phyloP scores from a whole-genome alignment of 53 echinoderm and acorn worm species.

The Mesocentrotus franciscanus region DNA sequence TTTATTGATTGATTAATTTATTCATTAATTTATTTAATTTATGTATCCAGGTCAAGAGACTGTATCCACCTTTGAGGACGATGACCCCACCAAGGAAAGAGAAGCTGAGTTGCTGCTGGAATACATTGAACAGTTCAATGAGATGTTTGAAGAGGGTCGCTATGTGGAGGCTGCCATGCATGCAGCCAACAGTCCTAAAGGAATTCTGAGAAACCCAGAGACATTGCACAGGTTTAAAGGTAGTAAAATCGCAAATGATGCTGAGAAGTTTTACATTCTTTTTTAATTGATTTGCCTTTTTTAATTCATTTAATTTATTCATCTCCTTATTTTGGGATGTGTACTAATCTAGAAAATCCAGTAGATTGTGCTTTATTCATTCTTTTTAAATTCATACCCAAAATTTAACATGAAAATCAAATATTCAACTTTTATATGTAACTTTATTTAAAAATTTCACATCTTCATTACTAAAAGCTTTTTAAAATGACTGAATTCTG shows the following conservation, averaged over 20 bases:
- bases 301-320: neutral
- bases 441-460: too few species aligned
- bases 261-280: neutral
- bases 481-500: too few species aligned
- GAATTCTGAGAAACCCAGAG: constrained; percentile 92
- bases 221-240: constrained; percentile 95
- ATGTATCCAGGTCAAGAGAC: constrained; percentile 79
- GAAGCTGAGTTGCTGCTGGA: constrained; percentile 93
- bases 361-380: too few species aligned
- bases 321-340: too few species aligned
- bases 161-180: constrained; percentile 97
- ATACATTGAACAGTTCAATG: constrained; percentile 95
- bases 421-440: too few species aligned
- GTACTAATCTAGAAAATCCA: too few species aligned
- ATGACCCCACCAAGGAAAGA: constrained; percentile 96
- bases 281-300: neutral
- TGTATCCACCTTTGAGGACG: constrained; percentile 93
- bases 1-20: too few species aligned
- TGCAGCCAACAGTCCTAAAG: constrained; percentile 97
- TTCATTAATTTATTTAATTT: neutral
- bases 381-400: too few species aligned
- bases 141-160: constrained; percentile 86
- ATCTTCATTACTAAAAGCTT: too few species aligned
- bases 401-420: too few species aligned
- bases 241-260: neutral